Evolutionary conservation across 2,113 vertebrate species (phyloP).

Genomic region (Phaethornis superciliosus): DNA sequence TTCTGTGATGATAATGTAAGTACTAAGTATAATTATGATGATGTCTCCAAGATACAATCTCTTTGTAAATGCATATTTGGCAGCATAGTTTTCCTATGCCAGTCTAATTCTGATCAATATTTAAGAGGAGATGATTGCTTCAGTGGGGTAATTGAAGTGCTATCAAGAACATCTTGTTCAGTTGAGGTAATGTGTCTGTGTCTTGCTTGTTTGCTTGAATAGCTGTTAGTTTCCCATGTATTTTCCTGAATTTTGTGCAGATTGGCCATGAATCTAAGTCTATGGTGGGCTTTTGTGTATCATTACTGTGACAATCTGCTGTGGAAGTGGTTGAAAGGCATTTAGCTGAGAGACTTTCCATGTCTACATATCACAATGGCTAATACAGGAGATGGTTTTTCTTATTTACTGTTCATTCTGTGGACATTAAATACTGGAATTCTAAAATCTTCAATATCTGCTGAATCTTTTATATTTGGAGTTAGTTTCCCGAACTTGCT

Average conservation of each 20-base stretch:
- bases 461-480: not conserved
- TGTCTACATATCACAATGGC: not conserved
- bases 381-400: not conserved
- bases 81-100: not conserved
- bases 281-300: not conserved
- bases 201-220: not conserved
- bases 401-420: not conserved
- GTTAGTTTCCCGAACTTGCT: not conserved
- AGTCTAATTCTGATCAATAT: conserved; percentile 7
- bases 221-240: not conserved
- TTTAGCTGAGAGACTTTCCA: not conserved
- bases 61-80: not conserved
- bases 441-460: not conserved
- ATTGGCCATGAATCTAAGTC: not conserved
- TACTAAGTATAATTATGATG: not conserved
- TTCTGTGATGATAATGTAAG: not conserved
- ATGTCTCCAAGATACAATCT: not conserved
- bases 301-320: not conserved
- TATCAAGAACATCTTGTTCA: not conserved
- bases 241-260: not conserved
- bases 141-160: not conserved
- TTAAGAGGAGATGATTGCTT: not conserved
- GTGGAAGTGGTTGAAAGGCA: not conserved
- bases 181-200: not conserved
- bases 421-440: not conserved